Conservation (phyloP, 2,113 vertebrate species). For the Thamnophis sirtalis region DNA sequence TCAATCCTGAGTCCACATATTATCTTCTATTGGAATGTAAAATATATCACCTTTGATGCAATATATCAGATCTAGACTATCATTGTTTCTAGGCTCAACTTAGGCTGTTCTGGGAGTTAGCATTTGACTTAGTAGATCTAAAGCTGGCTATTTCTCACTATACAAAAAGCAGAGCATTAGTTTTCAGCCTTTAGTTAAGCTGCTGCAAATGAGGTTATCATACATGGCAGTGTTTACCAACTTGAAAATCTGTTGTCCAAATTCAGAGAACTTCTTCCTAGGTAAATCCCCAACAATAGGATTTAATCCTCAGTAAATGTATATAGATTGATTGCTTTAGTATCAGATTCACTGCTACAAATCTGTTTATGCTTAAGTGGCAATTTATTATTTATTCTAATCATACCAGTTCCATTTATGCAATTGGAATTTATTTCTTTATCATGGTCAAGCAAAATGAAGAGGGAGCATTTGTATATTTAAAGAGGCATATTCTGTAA, state of each 20-base stretch:
- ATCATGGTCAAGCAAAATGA: background rate
- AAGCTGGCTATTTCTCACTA: background rate
- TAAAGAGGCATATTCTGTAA: background rate
- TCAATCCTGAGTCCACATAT: background rate
- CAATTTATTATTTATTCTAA: background rate
- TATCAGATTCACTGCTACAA: background rate
- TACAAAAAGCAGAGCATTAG: background rate
- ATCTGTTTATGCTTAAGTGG: background rate
- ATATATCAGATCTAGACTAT: background rate
- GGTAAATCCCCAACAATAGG: background rate
- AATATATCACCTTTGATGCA: background rate
- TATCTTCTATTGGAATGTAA: background rate
- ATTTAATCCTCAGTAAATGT: background rate
- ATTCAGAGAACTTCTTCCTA: background rate
- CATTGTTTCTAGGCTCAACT: background rate
- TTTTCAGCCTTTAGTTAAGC: background rate
- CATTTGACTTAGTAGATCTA: background rate
- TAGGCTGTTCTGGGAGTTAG: background rate
- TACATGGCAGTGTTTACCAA: background rate
- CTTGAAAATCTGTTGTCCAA: background rate
- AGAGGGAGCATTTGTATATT: background rate
- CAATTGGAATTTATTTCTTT: background rate
- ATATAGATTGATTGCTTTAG: background rate
- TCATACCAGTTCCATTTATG: background rate
- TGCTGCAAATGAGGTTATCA: background rate